These are phyloP conservation scores for Parambassis ranga DNA, from an alignment of 2,797 vertebrate genomes.

Conservation along the genomic window DNA sequence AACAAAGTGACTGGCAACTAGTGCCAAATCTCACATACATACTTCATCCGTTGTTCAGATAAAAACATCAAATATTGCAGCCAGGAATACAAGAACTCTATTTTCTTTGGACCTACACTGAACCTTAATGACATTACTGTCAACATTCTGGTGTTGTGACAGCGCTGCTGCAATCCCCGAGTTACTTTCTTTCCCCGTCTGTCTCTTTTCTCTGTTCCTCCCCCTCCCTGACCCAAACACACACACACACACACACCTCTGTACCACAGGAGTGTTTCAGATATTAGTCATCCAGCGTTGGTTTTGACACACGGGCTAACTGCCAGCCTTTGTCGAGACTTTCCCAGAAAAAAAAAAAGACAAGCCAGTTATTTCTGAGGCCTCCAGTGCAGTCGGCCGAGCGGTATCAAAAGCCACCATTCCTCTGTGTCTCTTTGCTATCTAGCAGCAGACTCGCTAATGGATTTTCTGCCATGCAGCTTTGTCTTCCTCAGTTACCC, in stretches of 20 bases:
- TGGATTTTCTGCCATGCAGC: conserved; percentile 54
- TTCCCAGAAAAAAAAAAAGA: background rate
- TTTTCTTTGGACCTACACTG: background rate
- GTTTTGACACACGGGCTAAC: conserved; percentile 5
- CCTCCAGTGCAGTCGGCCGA: conserved; percentile 2
- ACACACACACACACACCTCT: background rate
- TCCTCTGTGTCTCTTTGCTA: conserved; percentile 42
- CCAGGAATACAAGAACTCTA: background rate
- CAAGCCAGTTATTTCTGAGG: conserved; percentile 18
- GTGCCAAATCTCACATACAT: too few species aligned
- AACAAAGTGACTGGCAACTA: too few species aligned
- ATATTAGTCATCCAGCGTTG: conserved; percentile 17
- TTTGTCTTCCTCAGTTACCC: conserved; percentile 45
- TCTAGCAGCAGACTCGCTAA: conserved; percentile 48
- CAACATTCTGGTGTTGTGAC: background rate
- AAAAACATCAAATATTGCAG: background rate
- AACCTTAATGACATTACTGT: background rate
- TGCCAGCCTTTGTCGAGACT: conserved; percentile 1
- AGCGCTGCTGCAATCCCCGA: background rate
- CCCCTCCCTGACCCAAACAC: background rate
- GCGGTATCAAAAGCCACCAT: conserved; percentile 35
- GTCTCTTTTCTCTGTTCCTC: background rate
- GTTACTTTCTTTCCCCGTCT: background rate
- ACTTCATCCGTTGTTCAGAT: too few species aligned
- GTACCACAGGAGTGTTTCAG: background rate